Conservation (phyloP, 2,113 vertebrate genomes). For the Cervus canadensis region DNA sequence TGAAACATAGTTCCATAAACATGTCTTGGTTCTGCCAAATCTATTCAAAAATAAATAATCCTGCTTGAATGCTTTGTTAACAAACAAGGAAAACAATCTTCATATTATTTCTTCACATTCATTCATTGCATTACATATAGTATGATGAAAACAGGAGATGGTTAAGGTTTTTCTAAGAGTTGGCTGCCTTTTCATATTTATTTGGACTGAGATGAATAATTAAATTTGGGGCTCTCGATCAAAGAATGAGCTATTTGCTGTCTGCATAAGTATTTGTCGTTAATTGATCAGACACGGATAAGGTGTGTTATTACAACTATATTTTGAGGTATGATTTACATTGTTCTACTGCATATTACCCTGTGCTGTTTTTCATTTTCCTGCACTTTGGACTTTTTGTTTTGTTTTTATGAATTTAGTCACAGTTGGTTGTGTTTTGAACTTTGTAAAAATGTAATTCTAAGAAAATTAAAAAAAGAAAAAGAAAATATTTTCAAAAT, state of each 20-base stretch:
- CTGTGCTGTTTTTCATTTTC: constrained; percentile 84
- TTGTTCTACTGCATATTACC: constrained; percentile 76
- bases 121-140: constrained; percentile 64
- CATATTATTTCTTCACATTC: constrained; percentile 19
- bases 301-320: constrained; percentile 78
- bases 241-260: constrained; percentile 78
- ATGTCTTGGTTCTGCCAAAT: not conserved
- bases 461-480: constrained; percentile 86
- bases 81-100: constrained; percentile 41
- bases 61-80: constrained; percentile 41
- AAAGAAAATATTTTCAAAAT: constrained; percentile 87
- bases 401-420: constrained; percentile 85
- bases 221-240: constrained; percentile 75
- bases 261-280: constrained; percentile 80
- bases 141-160: constrained; percentile 68
- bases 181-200: constrained; percentile 75
- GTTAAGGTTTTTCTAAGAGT: constrained; percentile 75
- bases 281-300: constrained; percentile 83
- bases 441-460: constrained; percentile 85
- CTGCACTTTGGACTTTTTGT: constrained; percentile 79
- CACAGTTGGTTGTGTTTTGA: constrained; percentile 84
- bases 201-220: constrained; percentile 77
- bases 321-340: constrained; percentile 80
- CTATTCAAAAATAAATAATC: constrained; percentile 43
- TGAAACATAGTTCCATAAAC: not conserved